These are phyloP conservation scores for Micrastur ruficollis DNA, from an alignment of 2,797 vertebrate genomes.

Conservation along the genomic window DNA sequence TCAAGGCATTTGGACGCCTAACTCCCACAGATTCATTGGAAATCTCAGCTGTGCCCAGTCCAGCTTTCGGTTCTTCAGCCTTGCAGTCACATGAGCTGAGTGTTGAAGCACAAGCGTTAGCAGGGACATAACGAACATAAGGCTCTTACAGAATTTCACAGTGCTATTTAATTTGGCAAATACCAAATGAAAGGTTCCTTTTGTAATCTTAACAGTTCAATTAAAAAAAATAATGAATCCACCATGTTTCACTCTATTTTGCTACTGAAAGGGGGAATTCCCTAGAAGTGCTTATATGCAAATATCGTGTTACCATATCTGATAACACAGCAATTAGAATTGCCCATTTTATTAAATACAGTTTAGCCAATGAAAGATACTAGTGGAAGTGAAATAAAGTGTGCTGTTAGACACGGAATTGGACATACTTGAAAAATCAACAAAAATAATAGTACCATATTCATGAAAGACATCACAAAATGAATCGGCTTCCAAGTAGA, in stretches of 20 bases:
- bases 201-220: neutral
- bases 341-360: neutral
- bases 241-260: neutral
- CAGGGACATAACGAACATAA: neutral
- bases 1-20: neutral
- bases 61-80: neutral
- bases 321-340: neutral
- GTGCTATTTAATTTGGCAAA: neutral
- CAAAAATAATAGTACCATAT: neutral
- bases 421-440: neutral
- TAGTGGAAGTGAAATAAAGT: neutral
- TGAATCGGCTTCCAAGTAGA: neutral
- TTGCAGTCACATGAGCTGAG: neutral
- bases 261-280: neutral
- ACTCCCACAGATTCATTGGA: neutral
- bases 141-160: conserved; percentile 24
- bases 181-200: neutral
- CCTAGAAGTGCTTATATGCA: neutral
- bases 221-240: neutral
- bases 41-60: neutral
- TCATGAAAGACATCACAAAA: neutral
- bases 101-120: neutral
- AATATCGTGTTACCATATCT: neutral
- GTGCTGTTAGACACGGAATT: neutral
- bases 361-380: neutral